Evolutionary conservation across 2,888 invertebrate species (phyloP).

Genomic region (Hypomecis atomaria): DNA sequence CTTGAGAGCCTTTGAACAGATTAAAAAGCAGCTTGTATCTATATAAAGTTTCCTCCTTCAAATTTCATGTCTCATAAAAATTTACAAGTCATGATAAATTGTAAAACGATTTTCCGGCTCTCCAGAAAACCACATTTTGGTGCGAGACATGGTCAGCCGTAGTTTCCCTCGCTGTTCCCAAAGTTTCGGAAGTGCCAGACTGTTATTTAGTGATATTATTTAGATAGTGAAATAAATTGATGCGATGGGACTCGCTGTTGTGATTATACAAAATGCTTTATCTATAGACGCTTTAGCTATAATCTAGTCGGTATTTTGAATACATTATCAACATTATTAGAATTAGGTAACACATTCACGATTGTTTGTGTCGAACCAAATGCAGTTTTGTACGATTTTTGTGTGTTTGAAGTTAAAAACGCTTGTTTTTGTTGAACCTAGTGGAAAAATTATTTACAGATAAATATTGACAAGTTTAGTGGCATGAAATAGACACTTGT

Average conservation of each 20-base stretch:
- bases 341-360: constrained; percentile 36
- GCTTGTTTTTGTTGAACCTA: constrained; percentile 7
- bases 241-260: constrained; percentile 71
- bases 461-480: background rate
- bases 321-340: constrained; percentile 71
- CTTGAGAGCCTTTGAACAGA: no score
- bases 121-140: constrained; percentile 66
- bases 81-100: constrained; percentile 12
- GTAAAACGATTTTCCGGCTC: constrained; percentile 71
- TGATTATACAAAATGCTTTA: constrained; percentile 83
- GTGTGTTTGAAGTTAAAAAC: constrained; percentile 55
- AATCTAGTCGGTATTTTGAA: constrained; percentile 78
- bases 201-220: constrained; percentile 78
- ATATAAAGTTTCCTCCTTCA: background rate
- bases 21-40: no score
- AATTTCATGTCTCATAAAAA: background rate
- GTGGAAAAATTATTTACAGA: background rate
- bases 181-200: constrained; percentile 83
- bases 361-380: constrained; percentile 66
- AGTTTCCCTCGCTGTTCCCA: constrained; percentile 80
- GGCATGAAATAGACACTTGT: constrained; percentile 13
- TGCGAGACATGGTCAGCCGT: constrained; percentile 79
- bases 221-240: constrained; percentile 77
- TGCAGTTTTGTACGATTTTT: constrained; percentile 65
- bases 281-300: constrained; percentile 80